A percentile compares a stretch with the other conserved stretches of the same genome.
Conservation (phyloP, 35 echinoderm and acorn worm genomes). For the Strongylocentrotus purpuratus region DNA sequence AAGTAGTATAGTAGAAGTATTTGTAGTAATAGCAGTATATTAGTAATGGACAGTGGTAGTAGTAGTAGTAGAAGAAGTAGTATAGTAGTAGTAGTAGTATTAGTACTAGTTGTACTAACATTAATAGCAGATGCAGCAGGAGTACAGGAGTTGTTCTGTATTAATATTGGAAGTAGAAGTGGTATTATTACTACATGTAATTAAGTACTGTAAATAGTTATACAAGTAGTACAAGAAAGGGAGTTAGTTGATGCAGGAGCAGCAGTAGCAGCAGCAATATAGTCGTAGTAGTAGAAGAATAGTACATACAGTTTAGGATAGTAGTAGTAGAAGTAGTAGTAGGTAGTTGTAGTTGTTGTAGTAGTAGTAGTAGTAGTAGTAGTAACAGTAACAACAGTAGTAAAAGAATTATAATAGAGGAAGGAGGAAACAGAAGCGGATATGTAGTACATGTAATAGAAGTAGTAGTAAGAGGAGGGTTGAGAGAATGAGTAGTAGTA, state of each 20-base stretch:
- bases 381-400: neutral
- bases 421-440: neutral
- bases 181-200: neutral
- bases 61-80: neutral
- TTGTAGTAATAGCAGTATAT: neutral
- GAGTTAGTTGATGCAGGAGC: neutral
- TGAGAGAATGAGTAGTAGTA: too few relatives aligned
- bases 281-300: neutral
- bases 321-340: too few relatives aligned
- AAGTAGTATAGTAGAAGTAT: too few relatives aligned
- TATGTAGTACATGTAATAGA: neutral
- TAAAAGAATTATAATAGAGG: neutral
- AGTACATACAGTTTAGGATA: too few relatives aligned
- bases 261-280: neutral
- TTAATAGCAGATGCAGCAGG: neutral
- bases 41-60: neutral
- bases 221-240: too few relatives aligned
- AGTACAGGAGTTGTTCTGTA: neutral
- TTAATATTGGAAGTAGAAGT: neutral
- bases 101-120: neutral
- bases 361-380: neutral
- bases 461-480: neutral
- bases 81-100: neutral
- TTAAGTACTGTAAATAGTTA: too few relatives aligned
- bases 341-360: too few relatives aligned